Evolutionary conservation across 1,140 invertebrate species (phyloP).

Genomic region (Bicyclus anynana): DNA sequence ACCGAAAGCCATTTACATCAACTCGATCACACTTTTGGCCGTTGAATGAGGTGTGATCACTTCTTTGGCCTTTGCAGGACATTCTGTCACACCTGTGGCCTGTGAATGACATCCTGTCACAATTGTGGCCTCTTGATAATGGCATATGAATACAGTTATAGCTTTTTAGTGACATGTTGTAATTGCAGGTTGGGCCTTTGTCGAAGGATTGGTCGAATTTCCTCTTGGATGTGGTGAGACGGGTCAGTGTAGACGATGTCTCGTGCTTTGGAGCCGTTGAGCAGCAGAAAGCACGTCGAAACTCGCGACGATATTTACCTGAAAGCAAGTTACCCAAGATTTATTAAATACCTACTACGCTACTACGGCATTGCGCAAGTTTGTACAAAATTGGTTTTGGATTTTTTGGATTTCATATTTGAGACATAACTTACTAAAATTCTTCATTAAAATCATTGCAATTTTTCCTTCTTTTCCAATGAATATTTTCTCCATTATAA

Average conservation of each 20-base stretch:
- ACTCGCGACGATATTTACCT: slow-evolving; percentile 83
- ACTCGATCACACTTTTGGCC: neutral
- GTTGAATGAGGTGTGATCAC: neutral
- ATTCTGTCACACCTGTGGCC: slow-evolving; percentile 1
- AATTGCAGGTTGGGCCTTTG: neutral
- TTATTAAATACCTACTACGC: no score
- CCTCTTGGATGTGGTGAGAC: slow-evolving; percentile 45
- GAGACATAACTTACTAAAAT: no score
- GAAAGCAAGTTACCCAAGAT: no score
- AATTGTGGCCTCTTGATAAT: slow-evolving; percentile 17
- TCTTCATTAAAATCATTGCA: no score
- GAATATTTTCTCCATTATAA: no score
- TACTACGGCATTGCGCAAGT: no score
- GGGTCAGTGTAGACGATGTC: slow-evolving; percentile 42
- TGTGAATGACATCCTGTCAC: slow-evolving; percentile 10
- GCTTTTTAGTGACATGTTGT: neutral
- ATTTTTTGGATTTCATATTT: no score
- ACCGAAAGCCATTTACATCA: no score
- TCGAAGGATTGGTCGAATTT: slow-evolving; percentile 21
- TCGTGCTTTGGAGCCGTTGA: slow-evolving; percentile 25
- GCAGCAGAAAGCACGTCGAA: slow-evolving; percentile 79
- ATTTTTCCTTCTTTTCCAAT: no score
- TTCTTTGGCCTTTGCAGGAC: neutral
- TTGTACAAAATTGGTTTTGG: no score
- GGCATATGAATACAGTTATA: slow-evolving; percentile 3